Base-by-base conservation (phyloP, 2,888 invertebrate genomes). In the Ramazzottius varieornatus region DNA sequence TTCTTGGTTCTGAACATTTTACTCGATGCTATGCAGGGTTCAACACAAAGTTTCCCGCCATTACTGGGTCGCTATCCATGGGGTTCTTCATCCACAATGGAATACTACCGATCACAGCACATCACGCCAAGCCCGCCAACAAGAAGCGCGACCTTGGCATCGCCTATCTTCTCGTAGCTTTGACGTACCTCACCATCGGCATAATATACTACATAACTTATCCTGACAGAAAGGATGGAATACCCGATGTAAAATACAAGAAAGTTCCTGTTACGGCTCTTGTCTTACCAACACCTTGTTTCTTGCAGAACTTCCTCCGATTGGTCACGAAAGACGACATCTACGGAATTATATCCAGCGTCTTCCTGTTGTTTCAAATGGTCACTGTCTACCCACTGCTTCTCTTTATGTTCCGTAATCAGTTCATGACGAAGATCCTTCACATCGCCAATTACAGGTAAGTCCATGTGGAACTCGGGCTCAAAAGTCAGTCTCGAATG, bases 41-140 rank as follows among this genome's bases (percentile, higher is more conserved):
- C 29, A 54, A 54, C 29, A 54, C 54, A 16, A 54, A 54, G 54
- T 54, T 54, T 29, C 54, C 54, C 16, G 54, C 54, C 13, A 54
- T 54, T 54, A 54, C 54, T 13, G 54, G 54, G 4, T 54, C 54
- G 13, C 54, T 54, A 29, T 54, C 54, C 4, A 54, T 54, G 54
- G 54, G 54, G 29, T 54, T 54, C 24, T 54, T 54, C 54, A 54
- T 54, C 20, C 54, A 54, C 24, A 54, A 54, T 24, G 54, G 54
- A 8, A 54, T 54, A 16, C 54, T 54, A 4, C 54, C 54, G 4
- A 54, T 54, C 29, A 54, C 54, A 29, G n/a, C 20, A n/a, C 54
- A 54, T 54, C 54, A 54, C 24, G 54, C 20, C 16, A 54, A 29
- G 29, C 54, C 54, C 16, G n/a, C 8, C 16, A 54, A 54, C 4